Conservation (phyloP, 2,113 vertebrate genomes). For the Leucosticte australis region DNA sequence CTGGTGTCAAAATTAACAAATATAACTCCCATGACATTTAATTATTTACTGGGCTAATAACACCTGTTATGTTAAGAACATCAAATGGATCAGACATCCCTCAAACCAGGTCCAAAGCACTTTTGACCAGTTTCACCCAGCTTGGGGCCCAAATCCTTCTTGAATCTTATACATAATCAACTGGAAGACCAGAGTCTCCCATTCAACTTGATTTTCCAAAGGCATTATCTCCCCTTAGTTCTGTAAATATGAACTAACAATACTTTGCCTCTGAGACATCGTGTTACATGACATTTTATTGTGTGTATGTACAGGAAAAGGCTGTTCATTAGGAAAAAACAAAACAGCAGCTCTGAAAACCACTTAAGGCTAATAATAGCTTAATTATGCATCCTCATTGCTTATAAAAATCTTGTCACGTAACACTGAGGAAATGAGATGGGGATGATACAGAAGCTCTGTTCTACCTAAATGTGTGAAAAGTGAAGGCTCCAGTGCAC, state of each 20-base stretch:
- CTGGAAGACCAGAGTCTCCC: neutral
- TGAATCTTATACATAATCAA: neutral
- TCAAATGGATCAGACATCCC: neutral
- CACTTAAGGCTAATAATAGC: constrained; percentile 10
- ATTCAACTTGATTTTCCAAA: neutral
- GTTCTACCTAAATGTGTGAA: neutral
- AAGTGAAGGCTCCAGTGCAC: neutral
- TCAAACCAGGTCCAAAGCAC: neutral
- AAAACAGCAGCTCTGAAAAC: constrained; percentile 21
- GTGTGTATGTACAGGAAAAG: neutral
- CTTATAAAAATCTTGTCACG: neutral
- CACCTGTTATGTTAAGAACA: neutral
- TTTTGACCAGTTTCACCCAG: neutral
- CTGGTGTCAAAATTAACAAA: neutral
- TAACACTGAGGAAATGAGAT: neutral
- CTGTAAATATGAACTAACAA: neutral
- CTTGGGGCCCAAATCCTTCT: neutral
- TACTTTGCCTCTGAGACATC: neutral
- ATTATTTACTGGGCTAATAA: neutral
- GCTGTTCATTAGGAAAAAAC: constrained; percentile 18
- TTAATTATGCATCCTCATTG: neutral
- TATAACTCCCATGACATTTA: neutral
- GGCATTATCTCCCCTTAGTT: neutral
- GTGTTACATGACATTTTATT: neutral
- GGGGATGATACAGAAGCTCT: neutral